These are phyloP conservation scores for Rousettus leschenaultii DNA, from an alignment of 2,113 vertebrate species.

Conservation along the genomic window DNA sequence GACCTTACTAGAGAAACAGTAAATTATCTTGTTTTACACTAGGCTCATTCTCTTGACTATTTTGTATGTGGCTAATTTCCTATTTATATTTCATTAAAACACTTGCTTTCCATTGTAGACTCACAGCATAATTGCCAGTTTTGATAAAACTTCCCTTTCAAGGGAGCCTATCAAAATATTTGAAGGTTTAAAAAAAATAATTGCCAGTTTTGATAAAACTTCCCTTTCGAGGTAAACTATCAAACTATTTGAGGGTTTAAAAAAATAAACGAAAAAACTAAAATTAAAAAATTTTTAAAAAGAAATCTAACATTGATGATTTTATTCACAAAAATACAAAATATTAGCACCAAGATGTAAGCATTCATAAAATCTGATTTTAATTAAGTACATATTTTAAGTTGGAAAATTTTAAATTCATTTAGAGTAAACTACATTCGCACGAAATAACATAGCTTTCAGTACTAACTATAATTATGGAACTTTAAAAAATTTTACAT, in stretches of 20 bases:
- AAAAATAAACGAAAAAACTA: neutral
- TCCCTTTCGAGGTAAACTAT: neutral
- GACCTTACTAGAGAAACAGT: neutral
- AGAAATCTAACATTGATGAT: neutral
- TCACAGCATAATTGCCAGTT: neutral
- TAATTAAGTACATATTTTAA: slow-evolving; percentile 26
- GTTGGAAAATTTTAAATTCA: neutral
- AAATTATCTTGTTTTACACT: neutral
- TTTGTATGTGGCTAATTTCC: neutral
- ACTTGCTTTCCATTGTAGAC: neutral
- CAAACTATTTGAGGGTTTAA: neutral
- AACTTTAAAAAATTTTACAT: neutral
- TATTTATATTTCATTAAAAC: slow-evolving; percentile 5
- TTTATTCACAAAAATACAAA: neutral
- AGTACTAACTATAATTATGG: neutral
- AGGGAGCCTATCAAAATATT: neutral
- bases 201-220: slow-evolving; percentile 1
- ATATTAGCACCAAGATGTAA: neutral
- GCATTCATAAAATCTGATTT: slow-evolving; percentile 12
- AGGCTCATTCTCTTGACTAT: neutral
- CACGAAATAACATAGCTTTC: neutral
- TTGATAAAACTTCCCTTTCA: neutral
- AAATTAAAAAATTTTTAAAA: too few species aligned
- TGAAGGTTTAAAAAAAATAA: neutral
- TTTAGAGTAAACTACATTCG: neutral